These are phyloP conservation scores for Hololepta plana DNA, from an alignment of 2,888 invertebrate species.

Conservation along the genomic window DNA sequence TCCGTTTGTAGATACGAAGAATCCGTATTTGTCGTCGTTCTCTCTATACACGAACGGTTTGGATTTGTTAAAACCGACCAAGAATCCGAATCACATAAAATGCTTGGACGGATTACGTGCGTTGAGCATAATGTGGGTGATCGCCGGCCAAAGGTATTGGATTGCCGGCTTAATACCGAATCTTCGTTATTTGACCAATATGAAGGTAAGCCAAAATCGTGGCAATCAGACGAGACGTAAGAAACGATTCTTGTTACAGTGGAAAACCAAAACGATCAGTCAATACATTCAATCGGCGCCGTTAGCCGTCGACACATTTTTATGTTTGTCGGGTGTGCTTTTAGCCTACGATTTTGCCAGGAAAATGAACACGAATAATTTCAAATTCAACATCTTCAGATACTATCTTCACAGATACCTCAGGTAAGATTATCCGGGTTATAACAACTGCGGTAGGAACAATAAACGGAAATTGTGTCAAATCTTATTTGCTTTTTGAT, in stretches of 20 bases:
- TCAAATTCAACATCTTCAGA: slow-evolving; percentile 8
- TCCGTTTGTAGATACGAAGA: slow-evolving; percentile 9
- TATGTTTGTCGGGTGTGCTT: slow-evolving; percentile 41
- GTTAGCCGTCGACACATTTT: slow-evolving; percentile 45
- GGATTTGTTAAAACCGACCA: slow-evolving; percentile 7
- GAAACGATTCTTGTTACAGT: slow-evolving; percentile 19
- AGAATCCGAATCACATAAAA: slow-evolving; percentile 8
- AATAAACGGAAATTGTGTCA: no score
- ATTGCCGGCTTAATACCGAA: slow-evolving; percentile 6
- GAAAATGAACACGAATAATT: slow-evolving; percentile 6
- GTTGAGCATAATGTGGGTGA: slow-evolving; percentile 12
- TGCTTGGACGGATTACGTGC: slow-evolving; percentile 12
- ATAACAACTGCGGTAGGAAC: no score
- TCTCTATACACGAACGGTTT: slow-evolving; percentile 9
- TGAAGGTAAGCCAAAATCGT: slow-evolving; percentile 1
- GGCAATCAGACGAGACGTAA: not conserved
- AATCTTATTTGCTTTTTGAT: slow-evolving; percentile 1
- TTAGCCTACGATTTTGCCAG: slow-evolving; percentile 24
- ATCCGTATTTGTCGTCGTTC: slow-evolving; percentile 9
- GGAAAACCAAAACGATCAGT: slow-evolving; percentile 14
- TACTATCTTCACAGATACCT: slow-evolving; percentile 20
- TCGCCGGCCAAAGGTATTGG: slow-evolving; percentile 11
- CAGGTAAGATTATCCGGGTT: slow-evolving; percentile 18
- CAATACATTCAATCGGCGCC: slow-evolving; percentile 25
- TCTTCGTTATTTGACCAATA: no score